Evolutionary conservation across 2,888 invertebrate species (phyloP).

Genomic region (Leucoma salicis): DNA sequence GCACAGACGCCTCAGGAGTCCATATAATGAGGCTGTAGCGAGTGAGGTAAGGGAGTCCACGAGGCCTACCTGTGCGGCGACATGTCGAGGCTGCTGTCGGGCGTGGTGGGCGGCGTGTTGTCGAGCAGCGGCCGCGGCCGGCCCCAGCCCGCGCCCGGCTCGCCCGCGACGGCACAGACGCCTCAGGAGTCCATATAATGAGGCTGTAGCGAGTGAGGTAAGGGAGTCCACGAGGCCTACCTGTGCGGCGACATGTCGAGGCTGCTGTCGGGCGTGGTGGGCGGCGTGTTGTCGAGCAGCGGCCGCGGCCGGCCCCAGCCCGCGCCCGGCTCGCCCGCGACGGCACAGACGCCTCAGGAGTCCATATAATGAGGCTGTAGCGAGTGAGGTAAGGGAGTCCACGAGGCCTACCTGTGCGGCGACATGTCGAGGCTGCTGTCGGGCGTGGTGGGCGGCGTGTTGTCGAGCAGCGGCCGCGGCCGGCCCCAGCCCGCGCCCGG

Average conservation of each 20-base stretch:
- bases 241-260: constrained; percentile 85
- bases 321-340: constrained; percentile 32
- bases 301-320: constrained; percentile 58
- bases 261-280: constrained; percentile 90
- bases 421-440: constrained; percentile 88
- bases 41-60: too few species aligned
- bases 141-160: constrained; percentile 48
- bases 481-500: constrained; percentile 54
- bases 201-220: too few species aligned
- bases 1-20: too few species aligned
- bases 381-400: too few species aligned
- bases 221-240: too few species aligned
- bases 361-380: too few species aligned
- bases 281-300: constrained; percentile 88
- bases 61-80: constrained; percentile 86
- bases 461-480: constrained; percentile 81
- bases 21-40: too few species aligned
- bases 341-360: too few species aligned
- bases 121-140: constrained; percentile 78
- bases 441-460: constrained; percentile 91
- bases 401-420: constrained; percentile 84
- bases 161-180: too few species aligned
- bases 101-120: constrained; percentile 91
- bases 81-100: constrained; percentile 87
- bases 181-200: too few species aligned